Base-by-base conservation (phyloP, 2,797 vertebrate species). In the Sebastes trivittatus region DNA sequence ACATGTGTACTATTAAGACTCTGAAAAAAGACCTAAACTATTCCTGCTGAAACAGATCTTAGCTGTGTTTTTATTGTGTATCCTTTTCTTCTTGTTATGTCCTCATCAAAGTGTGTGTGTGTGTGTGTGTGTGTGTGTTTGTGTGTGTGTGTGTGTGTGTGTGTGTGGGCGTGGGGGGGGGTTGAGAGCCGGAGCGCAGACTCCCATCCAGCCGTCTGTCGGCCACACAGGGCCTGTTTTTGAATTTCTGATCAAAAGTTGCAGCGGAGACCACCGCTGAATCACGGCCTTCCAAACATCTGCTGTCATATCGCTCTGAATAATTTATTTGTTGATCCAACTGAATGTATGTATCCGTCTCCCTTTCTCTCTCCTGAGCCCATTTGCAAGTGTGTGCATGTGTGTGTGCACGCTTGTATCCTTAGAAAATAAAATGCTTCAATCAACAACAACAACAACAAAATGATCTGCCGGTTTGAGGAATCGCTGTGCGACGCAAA, bases 181-280 rank as follows among this genome's bases (percentile, higher is more conserved):
- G 62, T 61, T 68, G 77, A 58, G 76, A 65, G 82, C 20, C 9
- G 16, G 69, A 61, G 71, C 46, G 0, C 67, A 77, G 73, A 78
- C 80, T 85, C 82, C 72, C 87, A 86, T 84, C 71, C 82, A 86
- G 70, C 83, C 81, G 86, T 87, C 92, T 90, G 84, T 74, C 32
- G 76, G 91, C 90, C 92, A 92, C 91, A 67, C 80, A 89, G 94
- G 91, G 91, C 86, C 92, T 90, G 90, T 88, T 93, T 94, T 91
- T 95, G 92, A 93, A 92, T 94, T 90, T 83, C 89, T 94, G 93
- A 95, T 94, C 89, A 94, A 92, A 94, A 93, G 87, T 93, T 87
- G 84, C 74, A 72, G 84, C 58, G 16, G 63, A 88, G 92, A 93
- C 91, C 91, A 94, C 87, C 82, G 60, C 90, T 78, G 89, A 93